phyloP scores from a whole-genome alignment of 2,888 invertebrate genomes.

The Zaprionus obscuricornis region DNA sequence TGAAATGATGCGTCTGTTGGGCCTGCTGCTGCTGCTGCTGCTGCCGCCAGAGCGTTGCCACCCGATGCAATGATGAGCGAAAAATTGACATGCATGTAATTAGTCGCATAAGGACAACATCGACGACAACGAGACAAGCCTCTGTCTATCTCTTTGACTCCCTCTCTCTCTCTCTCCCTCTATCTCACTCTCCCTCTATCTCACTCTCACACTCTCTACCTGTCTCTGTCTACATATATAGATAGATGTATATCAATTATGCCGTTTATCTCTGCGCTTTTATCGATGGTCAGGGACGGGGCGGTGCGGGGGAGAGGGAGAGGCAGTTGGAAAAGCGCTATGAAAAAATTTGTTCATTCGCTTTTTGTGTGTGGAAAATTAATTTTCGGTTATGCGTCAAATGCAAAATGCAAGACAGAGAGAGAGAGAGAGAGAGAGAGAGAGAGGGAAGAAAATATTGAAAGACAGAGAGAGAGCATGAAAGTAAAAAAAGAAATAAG shows the following conservation, averaged over 20 bases:
- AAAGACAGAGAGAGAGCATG: not conserved
- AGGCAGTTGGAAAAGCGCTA: slow-evolving; percentile 15
- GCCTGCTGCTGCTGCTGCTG: no score
- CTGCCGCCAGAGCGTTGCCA: no score
- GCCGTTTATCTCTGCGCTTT: slow-evolving; percentile 64
- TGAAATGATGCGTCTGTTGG: slow-evolving; percentile 1
- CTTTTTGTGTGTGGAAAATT: slow-evolving; percentile 51
- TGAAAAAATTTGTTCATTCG: no score
- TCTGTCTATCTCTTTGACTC: slow-evolving; percentile 23
- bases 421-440: not conserved
- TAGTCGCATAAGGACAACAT: slow-evolving; percentile 69
- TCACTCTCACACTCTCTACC: slow-evolving; percentile 1
- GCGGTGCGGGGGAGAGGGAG: no score
- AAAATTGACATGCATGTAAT: slow-evolving; percentile 79
- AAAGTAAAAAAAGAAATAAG: not conserved
- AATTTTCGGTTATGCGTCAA: slow-evolving; percentile 50
- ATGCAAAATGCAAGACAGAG: slow-evolving; percentile 9
- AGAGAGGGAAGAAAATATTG: slow-evolving; percentile 3
- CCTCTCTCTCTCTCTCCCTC: slow-evolving; percentile 7
- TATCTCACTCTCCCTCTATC: slow-evolving; percentile 1
- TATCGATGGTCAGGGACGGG: no score
- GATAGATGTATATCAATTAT: slow-evolving; percentile 67
- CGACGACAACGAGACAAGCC: no score
- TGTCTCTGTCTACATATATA: not conserved
- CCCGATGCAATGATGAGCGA: slow-evolving; percentile 70